Evolutionary conservation across 1,140 invertebrate species (phyloP), one percentile per base, ranked within the genome.

Genomic region (Doryteuthis pealeii): DNA sequence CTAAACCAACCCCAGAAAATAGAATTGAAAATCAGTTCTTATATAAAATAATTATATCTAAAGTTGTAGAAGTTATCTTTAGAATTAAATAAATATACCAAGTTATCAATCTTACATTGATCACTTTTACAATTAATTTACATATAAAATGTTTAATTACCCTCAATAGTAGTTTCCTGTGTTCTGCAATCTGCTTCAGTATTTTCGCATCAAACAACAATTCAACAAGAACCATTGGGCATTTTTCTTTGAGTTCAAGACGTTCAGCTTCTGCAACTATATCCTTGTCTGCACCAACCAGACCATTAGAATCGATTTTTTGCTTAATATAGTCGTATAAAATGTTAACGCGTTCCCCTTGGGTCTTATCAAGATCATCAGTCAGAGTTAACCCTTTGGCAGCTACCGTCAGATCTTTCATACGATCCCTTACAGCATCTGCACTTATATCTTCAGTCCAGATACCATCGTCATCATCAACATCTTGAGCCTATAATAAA

Each of bases 381-480:
- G 8, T 22, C 8, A 8, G 45, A 22, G 97, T 97, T 90, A 99
- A 93, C 70, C 85, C 86, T 88, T 22, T 49, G 45, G 45, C 45
- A 49, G 22, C 8, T 10, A 49, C 45, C 45, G 45, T 10, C 45
- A 22, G 22, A 8, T 49, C 8, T 10, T 10, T 22, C 45, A 10
- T 22, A 8, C 8, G 22, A 49, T 49, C 22, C 22, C 8, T 22
- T 22, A 10, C 45, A 49, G 8, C 45, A 10, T 49, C 22, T 49
- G 8, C 22, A 49, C 8, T 8, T 22, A 10, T 22, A 8, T 49
- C 45, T 22, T 10, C 45, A 49, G 45, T 10, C 8, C 8, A 22
- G 45, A 49, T 22, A 49, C 8, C 45, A 49, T 94, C 93, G 28
- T 82, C 85, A 35, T 81, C 77, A 35, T 81, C 77, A 72, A 43